Percentiles rank a stretch among this genome's conserved stretches.
These are phyloP conservation scores for Drosophila nr. medialis DNA, from an alignment of 2,888 invertebrate species.

Conservation along the genomic window DNA sequence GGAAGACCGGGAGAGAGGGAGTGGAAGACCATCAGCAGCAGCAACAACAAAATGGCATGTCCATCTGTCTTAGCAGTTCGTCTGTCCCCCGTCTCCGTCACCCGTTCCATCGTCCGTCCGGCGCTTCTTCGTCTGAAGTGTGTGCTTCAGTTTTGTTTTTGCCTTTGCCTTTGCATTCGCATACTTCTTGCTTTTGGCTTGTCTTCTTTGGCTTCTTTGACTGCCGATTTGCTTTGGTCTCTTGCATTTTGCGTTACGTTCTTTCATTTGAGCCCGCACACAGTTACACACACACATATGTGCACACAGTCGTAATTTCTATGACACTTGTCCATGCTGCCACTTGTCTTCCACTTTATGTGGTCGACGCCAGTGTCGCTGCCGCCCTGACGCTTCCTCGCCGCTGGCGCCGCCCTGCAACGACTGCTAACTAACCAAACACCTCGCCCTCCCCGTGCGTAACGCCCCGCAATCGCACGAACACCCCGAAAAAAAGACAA, in stretches of 20 bases:
- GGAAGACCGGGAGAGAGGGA: too few species aligned
- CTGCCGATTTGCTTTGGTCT: constrained; percentile 68
- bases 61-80: constrained; percentile 52
- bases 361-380: constrained; percentile 49
- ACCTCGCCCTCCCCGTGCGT: constrained; percentile 39
- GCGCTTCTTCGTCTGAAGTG: constrained; percentile 70
- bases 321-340: constrained; percentile 79
- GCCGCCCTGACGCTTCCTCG: constrained; percentile 12
- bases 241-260: constrained; percentile 73
- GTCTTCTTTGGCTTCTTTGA: constrained; percentile 44
- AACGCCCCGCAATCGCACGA: constrained; percentile 30
- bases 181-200: constrained; percentile 28
- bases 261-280: constrained; percentile 66
- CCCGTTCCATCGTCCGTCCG: constrained; percentile 30
- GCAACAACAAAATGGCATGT: constrained; percentile 62
- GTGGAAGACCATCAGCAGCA: constrained; percentile 2
- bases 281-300: constrained; percentile 15
- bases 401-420: constrained; percentile 28
- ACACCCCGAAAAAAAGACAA: constrained; percentile 50
- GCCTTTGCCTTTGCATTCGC: constrained; percentile 35
- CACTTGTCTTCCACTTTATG: constrained; percentile 81
- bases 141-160: constrained; percentile 70
- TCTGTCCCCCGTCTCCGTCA: constrained; percentile 43
- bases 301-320: constrained; percentile 61
- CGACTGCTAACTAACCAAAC: constrained; percentile 69